Percentiles rank a stretch among this genome's conserved stretches.
Conservation (phyloP, 2,113 vertebrate genomes). For the Willisornis vidua region DNA sequence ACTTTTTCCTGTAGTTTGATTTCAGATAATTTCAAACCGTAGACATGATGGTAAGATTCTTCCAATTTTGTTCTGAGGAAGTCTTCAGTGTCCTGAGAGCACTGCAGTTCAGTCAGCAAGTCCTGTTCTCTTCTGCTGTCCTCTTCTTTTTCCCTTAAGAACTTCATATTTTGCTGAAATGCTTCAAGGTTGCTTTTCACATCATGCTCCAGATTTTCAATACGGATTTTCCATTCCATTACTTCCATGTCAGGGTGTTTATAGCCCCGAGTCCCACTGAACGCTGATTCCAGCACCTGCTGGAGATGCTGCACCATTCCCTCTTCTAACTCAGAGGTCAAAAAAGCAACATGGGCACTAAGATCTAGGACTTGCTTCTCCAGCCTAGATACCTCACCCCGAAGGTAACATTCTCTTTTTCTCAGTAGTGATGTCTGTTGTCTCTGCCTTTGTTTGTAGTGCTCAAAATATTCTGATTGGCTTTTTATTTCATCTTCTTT, state of each 20-base stretch:
- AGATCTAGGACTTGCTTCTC: slow-evolving; percentile 78
- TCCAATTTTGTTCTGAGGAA: slow-evolving; percentile 75
- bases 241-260: not conserved
- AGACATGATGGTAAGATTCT: slow-evolving; percentile 67
- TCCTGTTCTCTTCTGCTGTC: slow-evolving; percentile 48
- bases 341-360: slow-evolving; percentile 37
- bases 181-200: slow-evolving; percentile 51
- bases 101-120: slow-evolving; percentile 67
- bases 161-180: slow-evolving; percentile 70
- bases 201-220: slow-evolving; percentile 15
- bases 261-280: not conserved
- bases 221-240: not conserved
- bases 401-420: slow-evolving; percentile 75
- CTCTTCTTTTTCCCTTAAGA: slow-evolving; percentile 72
- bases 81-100: slow-evolving; percentile 66
- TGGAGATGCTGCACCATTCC: not conserved
- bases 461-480: slow-evolving; percentile 84
- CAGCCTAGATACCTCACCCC: slow-evolving; percentile 73
- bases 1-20: slow-evolving; percentile 68
- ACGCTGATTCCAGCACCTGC: not conserved
- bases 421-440: slow-evolving; percentile 73
- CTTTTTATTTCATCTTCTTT: slow-evolving; percentile 82
- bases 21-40: slow-evolving; percentile 73
- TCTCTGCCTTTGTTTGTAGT: slow-evolving; percentile 78
- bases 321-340: slow-evolving; percentile 32